phyloP scores from a whole-genome alignment of 2,888 invertebrate genomes.

The Dugesia japonica region DNA sequence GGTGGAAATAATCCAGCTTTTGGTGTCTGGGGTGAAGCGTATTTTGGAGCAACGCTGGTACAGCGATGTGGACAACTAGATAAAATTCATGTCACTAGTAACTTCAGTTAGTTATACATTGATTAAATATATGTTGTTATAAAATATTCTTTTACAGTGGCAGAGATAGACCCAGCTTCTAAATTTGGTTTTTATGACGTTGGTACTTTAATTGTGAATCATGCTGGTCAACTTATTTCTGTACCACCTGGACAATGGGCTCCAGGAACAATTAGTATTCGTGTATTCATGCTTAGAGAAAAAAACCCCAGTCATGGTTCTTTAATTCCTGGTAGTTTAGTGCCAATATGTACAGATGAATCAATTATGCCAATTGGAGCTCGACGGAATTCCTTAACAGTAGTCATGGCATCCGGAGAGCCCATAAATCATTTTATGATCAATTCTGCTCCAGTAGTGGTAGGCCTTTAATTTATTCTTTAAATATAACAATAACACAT shows the following conservation, averaged over 20 bases:
- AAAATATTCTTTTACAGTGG: not conserved
- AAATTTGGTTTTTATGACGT: conserved; percentile 8
- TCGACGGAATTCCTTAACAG: not conserved
- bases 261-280: not conserved
- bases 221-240: not conserved
- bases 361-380: not conserved
- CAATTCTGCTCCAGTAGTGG: not conserved
- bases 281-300: not conserved
- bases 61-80: conserved; percentile 36
- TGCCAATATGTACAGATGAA: conserved; percentile 4
- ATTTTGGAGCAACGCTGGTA: conserved; percentile 38
- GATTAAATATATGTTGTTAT: too few species aligned
- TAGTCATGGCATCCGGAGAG: not conserved
- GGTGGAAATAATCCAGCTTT: conserved; percentile 27
- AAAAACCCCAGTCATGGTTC: conserved; percentile 8
- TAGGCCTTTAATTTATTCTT: too few species aligned
- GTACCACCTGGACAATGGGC: conserved; percentile 5
- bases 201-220: not conserved
- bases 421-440: not conserved
- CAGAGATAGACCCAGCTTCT: not conserved
- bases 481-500: too few species aligned
- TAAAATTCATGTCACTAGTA: conserved; percentile 36
- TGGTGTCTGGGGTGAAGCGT: conserved; percentile 36
- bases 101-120: not conserved
- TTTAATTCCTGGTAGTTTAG: not conserved